These are phyloP conservation scores for Heliconius erato DNA, from an alignment of 2,888 invertebrate species.

Conservation along the genomic window DNA sequence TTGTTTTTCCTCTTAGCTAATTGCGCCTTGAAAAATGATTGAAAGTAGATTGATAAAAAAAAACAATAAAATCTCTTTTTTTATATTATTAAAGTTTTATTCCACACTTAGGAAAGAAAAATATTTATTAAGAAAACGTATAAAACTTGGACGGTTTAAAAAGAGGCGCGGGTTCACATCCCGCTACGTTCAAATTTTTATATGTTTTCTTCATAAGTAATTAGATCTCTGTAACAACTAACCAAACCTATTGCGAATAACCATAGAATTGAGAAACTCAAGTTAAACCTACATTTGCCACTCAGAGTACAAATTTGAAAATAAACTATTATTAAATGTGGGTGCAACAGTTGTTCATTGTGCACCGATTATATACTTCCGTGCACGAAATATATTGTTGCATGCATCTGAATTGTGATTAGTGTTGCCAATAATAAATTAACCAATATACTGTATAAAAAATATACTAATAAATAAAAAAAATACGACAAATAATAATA, in stretches of 20 bases:
- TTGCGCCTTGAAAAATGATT: neutral
- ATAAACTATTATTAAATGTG: slow-evolving; percentile 35
- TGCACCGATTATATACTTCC: slow-evolving; percentile 35
- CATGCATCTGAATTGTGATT: slow-evolving; percentile 38
- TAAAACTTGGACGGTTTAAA: too few relatives aligned
- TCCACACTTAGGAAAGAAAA: too few relatives aligned
- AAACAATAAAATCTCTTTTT: too few relatives aligned
- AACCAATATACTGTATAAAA: neutral
- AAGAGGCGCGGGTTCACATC: too few relatives aligned
- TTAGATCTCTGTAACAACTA: neutral
- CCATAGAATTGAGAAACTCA: neutral
- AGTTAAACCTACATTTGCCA: slow-evolving; percentile 38
- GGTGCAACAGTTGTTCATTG: slow-evolving; percentile 41
- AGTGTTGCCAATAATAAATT: slow-evolving; percentile 14
- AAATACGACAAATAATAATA: too few relatives aligned
- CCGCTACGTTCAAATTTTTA: too few relatives aligned
- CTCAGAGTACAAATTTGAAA: slow-evolving; percentile 42
- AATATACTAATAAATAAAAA: neutral
- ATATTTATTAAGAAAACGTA: too few relatives aligned
- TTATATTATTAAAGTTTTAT: too few relatives aligned
- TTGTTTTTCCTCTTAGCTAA: neutral
- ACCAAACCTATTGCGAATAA: neutral
- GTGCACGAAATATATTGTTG: slow-evolving; percentile 43
- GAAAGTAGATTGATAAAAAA: neutral
- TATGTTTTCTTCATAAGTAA: too few relatives aligned